phyloP scores from a whole-genome alignment of 2,113 vertebrate genomes.

The Rhinogobius similis region DNA sequence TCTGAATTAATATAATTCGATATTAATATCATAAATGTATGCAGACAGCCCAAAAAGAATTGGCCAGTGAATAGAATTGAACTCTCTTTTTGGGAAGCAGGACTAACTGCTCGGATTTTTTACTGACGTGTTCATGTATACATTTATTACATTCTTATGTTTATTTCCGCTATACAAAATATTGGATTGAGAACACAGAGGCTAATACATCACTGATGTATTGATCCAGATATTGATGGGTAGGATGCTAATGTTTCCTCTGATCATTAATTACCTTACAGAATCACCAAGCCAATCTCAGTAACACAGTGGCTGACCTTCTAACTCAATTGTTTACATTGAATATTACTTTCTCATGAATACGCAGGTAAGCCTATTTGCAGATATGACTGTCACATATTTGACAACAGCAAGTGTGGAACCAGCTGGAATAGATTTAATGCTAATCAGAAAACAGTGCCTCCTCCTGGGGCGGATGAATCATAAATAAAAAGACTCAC shows the following conservation, averaged over 20 bases:
- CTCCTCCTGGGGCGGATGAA: constrained; percentile 34
- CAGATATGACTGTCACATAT: neutral
- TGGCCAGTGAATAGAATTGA: too few species aligned
- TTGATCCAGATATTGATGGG: too few species aligned
- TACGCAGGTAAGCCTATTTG: neutral
- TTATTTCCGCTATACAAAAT: too few species aligned
- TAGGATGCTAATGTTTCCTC: neutral
- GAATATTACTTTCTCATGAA: constrained; percentile 1
- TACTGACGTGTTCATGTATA: too few species aligned
- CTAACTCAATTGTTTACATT: neutral
- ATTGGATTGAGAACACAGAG: neutral
- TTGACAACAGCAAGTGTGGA: neutral
- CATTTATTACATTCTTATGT: too few species aligned
- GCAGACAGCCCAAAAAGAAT: too few species aligned
- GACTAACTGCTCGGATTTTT: too few species aligned
- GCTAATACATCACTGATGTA: too few species aligned
- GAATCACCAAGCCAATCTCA: neutral
- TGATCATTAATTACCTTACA: neutral
- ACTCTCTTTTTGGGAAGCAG: too few species aligned
- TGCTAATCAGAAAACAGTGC: constrained; percentile 39
- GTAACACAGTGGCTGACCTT: neutral
- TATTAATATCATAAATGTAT: too few species aligned
- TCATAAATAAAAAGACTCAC: constrained; percentile 23
- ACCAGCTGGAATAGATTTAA: constrained; percentile 33
- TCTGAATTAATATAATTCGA: too few species aligned